These are phyloP conservation scores for Triplophysa dalaica DNA, from an alignment of 2,113 vertebrate species.

Conservation along the genomic window DNA sequence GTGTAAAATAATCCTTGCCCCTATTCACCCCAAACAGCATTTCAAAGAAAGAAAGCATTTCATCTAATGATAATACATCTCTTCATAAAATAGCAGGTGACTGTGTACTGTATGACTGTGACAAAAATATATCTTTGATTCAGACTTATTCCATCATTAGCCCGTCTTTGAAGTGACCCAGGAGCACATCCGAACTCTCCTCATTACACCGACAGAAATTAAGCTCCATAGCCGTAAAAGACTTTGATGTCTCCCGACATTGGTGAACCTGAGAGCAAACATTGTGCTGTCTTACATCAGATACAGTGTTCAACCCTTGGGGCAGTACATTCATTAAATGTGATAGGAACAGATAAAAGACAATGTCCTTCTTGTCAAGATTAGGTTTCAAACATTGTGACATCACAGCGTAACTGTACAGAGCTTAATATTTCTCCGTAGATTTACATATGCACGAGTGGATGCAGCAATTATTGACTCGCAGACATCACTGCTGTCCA, in stretches of 20 bases:
- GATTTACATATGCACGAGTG: conserved; percentile 65
- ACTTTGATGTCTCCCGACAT: conserved; percentile 69
- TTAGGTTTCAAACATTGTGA: conserved; percentile 71
- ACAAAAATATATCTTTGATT: conserved; percentile 65
- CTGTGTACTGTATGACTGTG: conserved; percentile 54
- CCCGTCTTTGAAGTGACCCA: conserved; percentile 71
- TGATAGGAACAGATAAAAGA: conserved; percentile 71
- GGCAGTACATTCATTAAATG: conserved; percentile 71
- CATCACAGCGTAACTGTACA: conserved; percentile 65
- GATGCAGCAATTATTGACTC: conserved; percentile 56
- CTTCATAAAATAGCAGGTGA: conserved; percentile 69
- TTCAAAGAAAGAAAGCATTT: conserved; percentile 60
- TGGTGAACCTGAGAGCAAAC: conserved; percentile 59
- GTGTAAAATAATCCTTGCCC: conserved; percentile 35
- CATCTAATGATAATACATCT: conserved; percentile 64
- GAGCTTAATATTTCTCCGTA: conserved; percentile 50
- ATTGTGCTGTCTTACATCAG: conserved; percentile 76
- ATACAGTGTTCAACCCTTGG: conserved; percentile 71
- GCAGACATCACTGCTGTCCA: conserved; percentile 62
- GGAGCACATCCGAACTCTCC: conserved; percentile 67
- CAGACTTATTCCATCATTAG: conserved; percentile 73
- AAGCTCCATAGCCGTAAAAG: conserved; percentile 47
- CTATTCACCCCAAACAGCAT: conserved; percentile 17
- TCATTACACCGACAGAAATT: conserved; percentile 72
- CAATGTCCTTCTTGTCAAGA: conserved; percentile 70